Conservation (phyloP, 2,113 vertebrate species). For the Colius striatus region DNA sequence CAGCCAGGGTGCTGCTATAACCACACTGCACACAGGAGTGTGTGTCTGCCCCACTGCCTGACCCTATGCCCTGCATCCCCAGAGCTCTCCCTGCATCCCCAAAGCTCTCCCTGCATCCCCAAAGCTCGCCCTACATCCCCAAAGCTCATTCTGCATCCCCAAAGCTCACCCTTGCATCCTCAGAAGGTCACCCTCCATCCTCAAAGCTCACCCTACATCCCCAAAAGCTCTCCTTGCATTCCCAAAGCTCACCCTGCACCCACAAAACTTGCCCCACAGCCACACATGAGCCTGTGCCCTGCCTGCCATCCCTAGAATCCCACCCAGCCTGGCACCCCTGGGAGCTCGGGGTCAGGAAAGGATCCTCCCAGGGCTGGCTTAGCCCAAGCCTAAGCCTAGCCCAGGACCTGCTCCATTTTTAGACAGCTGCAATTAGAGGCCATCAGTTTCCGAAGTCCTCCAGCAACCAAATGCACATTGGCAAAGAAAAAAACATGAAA, state of each 20-base stretch:
- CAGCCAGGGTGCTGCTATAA: rapidly evolving
- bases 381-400: background rate
- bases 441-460: background rate
- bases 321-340: background rate
- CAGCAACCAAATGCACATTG: background rate
- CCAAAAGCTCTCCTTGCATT: background rate
- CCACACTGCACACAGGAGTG: rapidly evolving
- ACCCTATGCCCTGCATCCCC: background rate
- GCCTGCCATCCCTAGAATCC: background rate
- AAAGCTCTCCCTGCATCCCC: no score
- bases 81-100: background rate
- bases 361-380: background rate
- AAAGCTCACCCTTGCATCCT: background rate
- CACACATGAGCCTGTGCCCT: rapidly evolving
- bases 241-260: rapidly evolving
- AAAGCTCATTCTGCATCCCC: no score
- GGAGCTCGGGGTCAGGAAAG: background rate
- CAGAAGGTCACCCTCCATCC: background rate
- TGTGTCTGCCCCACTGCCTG: background rate
- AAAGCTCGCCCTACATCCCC: rapidly evolving
- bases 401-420: background rate
- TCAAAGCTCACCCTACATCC: background rate
- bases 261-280: rapidly evolving
- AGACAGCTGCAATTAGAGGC: slow-evolving; percentile 22
- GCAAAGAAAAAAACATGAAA: background rate